These are phyloP conservation scores for Cladorhizidae sp. DNA, from an alignment of 37 sponge, comb jelly and placozoan genomes.

Conservation along the genomic window DNA sequence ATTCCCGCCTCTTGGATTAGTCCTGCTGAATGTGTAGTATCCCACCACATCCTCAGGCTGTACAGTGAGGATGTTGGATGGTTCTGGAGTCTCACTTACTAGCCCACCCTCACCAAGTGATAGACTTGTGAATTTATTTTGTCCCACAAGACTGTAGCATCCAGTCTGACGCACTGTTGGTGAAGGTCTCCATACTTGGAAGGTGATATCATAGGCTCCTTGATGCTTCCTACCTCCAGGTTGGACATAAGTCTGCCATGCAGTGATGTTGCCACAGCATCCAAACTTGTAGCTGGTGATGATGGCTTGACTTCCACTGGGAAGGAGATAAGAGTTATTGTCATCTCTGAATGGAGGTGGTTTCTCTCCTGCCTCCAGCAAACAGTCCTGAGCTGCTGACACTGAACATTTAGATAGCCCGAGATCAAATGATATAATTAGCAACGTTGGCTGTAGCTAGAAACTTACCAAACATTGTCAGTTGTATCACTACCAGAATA, in stretches of 20 bases:
- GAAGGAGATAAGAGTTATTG: not conserved
- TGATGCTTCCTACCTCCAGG: constrained; percentile 10
- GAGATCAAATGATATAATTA: too few species aligned
- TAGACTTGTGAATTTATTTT: constrained; percentile 8
- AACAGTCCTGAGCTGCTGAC: constrained; percentile 3
- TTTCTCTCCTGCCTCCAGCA: not conserved
- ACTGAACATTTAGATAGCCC: not conserved
- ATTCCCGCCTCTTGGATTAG: not conserved
- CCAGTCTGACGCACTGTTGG: constrained; percentile 10
- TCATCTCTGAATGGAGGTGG: not conserved
- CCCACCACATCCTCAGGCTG: constrained; percentile 59
- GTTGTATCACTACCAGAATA: too few species aligned
- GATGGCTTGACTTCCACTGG: constrained; percentile 4
- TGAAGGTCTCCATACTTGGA: constrained; percentile 57
- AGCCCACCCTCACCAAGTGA: constrained; percentile 6
- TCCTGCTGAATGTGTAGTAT: not conserved
- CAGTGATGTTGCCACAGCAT: constrained; percentile 17
- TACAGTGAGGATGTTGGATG: constrained; percentile 14
- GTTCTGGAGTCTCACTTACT: constrained; percentile 9
- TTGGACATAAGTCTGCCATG: not conserved
- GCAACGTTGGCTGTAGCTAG: too few species aligned
- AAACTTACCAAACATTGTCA: too few species aligned
- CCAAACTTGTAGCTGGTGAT: constrained; percentile 20
- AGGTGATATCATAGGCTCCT: constrained; percentile 15
- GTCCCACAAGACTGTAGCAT: constrained; percentile 33